Evolutionary conservation across 2,888 invertebrate species (phyloP), one percentile per base, ranked within the genome.

Genomic region (Pyrocoelia pectoralis): DNA sequence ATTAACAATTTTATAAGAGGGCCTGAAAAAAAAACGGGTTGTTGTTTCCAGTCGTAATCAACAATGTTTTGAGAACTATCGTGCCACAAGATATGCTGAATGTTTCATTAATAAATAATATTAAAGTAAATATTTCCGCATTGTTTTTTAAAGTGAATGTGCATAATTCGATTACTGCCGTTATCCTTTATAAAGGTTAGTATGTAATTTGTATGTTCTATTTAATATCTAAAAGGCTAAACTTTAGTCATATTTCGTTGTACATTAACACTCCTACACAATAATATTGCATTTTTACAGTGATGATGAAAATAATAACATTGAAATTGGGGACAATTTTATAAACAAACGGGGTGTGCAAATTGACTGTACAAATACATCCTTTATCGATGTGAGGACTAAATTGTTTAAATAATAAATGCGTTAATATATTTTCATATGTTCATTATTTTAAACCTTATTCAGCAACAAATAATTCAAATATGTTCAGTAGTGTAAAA

Each of bases 351-450:
- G 69, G 71, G 71, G 70, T 66, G 70, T 67, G n/a, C n/a, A n/a
- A 72, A 70, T 73, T 72, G 71, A 72, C 65, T 74, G 73, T 75
- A 73, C 55, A 41, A 76, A 75, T 75, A 71, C 77, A 78, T 78
- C 77, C 77, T 77, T 77, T 75, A 78, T 78, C 78, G 77, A 78
- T 79, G 79, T 79, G 72, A 73, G 71, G 73, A 75, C 72, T 74
- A 72, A 72, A 74, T 73, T 77, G 77, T 78, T 79, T 78, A 71
- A 78, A 75, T 77, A 77, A 78, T 73, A 75, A 74, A 73, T 59
- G 46, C 51, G 58, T 59, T 64, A 54, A 58, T 64, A 54, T 43
- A 64, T 40, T 58, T 56, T 51, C 24, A 50, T 13, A 29, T 13
- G 24, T 24, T 24, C 18, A 17, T 46, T 46, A 46, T 46, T 43